Percentiles rank a stretch among this genome's conserved stretches.
phyloP scores from a whole-genome alignment of 2,113 vertebrate genomes.

The Poicephalus meyeri region DNA sequence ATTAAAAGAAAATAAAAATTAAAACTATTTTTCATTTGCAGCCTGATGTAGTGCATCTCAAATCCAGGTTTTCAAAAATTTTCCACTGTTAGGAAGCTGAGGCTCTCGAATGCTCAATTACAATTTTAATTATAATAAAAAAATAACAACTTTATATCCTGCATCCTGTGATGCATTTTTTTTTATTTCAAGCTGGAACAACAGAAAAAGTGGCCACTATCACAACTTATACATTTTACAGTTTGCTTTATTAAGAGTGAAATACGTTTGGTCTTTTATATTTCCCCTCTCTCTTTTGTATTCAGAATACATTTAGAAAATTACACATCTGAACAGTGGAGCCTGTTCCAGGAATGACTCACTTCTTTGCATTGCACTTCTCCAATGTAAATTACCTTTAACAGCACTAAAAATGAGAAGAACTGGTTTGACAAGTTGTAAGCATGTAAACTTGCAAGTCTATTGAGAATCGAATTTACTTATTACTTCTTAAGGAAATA shows the following conservation, averaged over 20 bases:
- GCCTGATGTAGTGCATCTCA: neutral
- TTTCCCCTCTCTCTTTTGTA: neutral
- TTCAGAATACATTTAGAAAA: neutral
- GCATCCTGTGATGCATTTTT: neutral
- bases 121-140: neutral
- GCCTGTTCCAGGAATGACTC: neutral
- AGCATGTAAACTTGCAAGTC: neutral
- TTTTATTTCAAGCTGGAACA: neutral
- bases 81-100: neutral
- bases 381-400: constrained; percentile 31
- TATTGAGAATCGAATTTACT: neutral
- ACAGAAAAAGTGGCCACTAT: neutral
- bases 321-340: neutral
- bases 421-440: neutral
- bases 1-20: neutral
- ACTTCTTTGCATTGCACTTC: neutral
- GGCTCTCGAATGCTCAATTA: neutral
- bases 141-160: neutral
- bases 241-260: neutral
- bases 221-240: neutral
- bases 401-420: neutral
- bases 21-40: neutral
- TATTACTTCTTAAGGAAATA: neutral
- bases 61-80: neutral
- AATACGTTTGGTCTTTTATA: neutral